Evolutionary conservation across 2,113 vertebrate genomes (phyloP).

Genomic region (Oncorhynchus tshawytscha): DNA sequence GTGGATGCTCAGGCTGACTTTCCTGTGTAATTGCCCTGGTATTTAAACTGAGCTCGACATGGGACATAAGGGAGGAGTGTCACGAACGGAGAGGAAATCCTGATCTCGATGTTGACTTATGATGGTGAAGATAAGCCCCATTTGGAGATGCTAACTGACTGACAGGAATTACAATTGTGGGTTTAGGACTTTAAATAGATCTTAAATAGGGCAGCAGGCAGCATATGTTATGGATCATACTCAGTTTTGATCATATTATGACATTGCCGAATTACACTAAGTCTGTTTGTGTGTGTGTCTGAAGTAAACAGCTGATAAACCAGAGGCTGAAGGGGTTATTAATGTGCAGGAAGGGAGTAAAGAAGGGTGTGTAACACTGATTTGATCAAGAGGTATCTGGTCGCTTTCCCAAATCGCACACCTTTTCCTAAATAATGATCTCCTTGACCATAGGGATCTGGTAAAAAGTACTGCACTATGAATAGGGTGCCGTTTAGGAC

Average conservation of each 20-base stretch:
- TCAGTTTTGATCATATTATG: background rate
- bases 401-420: no score
- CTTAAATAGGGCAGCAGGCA: constrained; percentile 25
- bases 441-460: no score
- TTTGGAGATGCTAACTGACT: constrained; percentile 39
- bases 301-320: no score
- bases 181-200: background rate
- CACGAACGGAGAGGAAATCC: constrained; percentile 34
- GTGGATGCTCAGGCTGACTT: no score
- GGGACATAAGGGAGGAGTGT: constrained; percentile 28
- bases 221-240: constrained; percentile 27
- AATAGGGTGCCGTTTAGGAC: background rate
- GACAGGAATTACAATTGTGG: constrained; percentile 36
- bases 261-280: background rate
- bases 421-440: no score
- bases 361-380: no score
- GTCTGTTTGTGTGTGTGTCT: no score
- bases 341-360: no score
- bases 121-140: constrained; percentile 55
- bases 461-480: background rate
- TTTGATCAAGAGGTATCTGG: no score
- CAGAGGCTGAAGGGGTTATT: no score
- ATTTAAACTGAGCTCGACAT: constrained; percentile 60
- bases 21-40: background rate
- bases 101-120: constrained; percentile 31